Percentiles rank a stretch among this genome's conserved stretches.
These are phyloP conservation scores for Ceratosolen solmsi DNA, from an alignment of 1,140 invertebrate genomes.

Conservation along the genomic window DNA sequence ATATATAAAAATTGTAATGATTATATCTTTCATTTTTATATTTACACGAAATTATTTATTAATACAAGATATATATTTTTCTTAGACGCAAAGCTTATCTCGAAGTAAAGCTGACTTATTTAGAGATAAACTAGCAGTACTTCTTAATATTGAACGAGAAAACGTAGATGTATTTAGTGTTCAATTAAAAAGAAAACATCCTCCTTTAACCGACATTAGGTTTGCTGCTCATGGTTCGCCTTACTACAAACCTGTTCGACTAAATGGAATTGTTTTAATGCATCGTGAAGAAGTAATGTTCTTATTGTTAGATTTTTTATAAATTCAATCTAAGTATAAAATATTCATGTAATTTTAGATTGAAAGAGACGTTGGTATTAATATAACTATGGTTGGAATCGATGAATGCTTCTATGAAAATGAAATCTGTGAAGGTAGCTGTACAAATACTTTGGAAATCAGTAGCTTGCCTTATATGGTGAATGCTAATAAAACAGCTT, in stretches of 20 bases:
- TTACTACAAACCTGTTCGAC: slow-evolving; percentile 93
- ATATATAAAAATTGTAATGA: neutral
- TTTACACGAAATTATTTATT: too few relatives aligned
- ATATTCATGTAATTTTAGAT: slow-evolving; percentile 76
- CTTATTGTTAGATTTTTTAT: neutral
- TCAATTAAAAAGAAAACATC: slow-evolving; percentile 87
- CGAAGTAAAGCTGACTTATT: slow-evolving; percentile 92
- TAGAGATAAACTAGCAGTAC: slow-evolving; percentile 87
- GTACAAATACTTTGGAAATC: slow-evolving; percentile 93
- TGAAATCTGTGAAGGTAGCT: slow-evolving; percentile 95
- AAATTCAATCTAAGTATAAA: slow-evolving; percentile 4
- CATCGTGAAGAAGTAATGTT: slow-evolving; percentile 85
- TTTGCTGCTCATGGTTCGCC: slow-evolving; percentile 97
- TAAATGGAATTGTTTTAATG: slow-evolving; percentile 95
- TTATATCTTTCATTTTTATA: too few relatives aligned
- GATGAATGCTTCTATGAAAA: slow-evolving; percentile 97
- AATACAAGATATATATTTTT: slow-evolving; percentile 6
- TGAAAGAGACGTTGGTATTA: slow-evolving; percentile 92
- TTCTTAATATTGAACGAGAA: slow-evolving; percentile 87
- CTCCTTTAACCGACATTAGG: slow-evolving; percentile 92
- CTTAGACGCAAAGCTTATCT: slow-evolving; percentile 82
- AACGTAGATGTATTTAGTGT: slow-evolving; percentile 98
- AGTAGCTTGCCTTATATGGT: slow-evolving; percentile 94
- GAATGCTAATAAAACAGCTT: slow-evolving; percentile 95
- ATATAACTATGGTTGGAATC: slow-evolving; percentile 97